These are phyloP conservation scores for Pipa parva DNA, from an alignment of 2,113 vertebrate genomes.

Conservation along the genomic window DNA sequence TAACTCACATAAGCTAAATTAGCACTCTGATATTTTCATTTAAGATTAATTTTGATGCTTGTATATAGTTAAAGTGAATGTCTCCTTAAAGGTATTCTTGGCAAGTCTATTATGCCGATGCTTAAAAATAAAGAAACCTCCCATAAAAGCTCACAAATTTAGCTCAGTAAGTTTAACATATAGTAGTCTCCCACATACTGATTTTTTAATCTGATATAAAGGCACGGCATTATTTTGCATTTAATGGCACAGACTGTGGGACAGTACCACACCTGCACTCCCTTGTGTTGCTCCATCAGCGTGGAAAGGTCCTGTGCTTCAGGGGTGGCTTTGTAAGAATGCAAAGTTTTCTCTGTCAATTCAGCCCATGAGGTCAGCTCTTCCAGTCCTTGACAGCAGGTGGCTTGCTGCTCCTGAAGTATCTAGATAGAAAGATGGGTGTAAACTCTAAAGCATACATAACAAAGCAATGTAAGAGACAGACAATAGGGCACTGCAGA, in stretches of 20 bases:
- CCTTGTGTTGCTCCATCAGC: slow-evolving; percentile 76
- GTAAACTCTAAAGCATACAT: slow-evolving; percentile 21
- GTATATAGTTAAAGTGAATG: too few relatives aligned
- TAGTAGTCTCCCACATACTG: too few relatives aligned
- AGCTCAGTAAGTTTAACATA: too few relatives aligned
- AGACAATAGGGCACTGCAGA: slow-evolving; percentile 46
- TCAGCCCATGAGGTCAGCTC: slow-evolving; percentile 76
- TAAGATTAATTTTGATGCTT: too few relatives aligned
- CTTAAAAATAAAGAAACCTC: too few relatives aligned
- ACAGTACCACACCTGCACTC: slow-evolving; percentile 69
- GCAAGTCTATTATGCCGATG: too few relatives aligned
- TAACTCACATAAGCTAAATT: too few relatives aligned
- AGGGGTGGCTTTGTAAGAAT: slow-evolving; percentile 55
- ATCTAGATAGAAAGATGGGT: slow-evolving; percentile 64
- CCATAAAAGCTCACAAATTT: too few relatives aligned
- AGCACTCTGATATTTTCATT: too few relatives aligned
- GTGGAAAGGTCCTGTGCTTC: slow-evolving; percentile 59
- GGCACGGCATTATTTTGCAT: too few relatives aligned
- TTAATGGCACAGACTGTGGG: not conserved
- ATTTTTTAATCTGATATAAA: too few relatives aligned
- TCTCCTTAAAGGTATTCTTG: too few relatives aligned
- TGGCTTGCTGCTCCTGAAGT: slow-evolving; percentile 82
- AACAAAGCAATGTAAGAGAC: not conserved
- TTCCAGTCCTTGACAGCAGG: slow-evolving; percentile 78
- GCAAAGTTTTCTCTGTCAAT: slow-evolving; percentile 68